Conservation (phyloP, 2,113 vertebrate genomes). For the Mus spicilegus region DNA sequence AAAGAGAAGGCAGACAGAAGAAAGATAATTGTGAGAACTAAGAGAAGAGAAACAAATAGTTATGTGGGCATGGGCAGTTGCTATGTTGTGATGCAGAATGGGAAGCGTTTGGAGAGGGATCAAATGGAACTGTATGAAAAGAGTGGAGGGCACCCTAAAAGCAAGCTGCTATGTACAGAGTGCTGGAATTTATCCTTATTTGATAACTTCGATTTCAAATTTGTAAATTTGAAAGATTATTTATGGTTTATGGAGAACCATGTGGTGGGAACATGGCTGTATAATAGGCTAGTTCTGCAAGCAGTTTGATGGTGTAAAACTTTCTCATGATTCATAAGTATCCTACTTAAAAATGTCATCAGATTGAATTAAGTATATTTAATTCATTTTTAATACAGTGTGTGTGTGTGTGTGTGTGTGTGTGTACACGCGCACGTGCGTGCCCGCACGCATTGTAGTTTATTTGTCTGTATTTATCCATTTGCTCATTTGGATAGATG, state of each 20-base stretch:
- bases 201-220: neutral
- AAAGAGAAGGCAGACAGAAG: neutral
- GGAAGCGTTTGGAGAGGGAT: neutral
- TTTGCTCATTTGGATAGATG: neutral
- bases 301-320: slow-evolving; percentile 39
- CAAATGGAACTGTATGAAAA: neutral
- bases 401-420: neutral
- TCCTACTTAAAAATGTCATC: slow-evolving; percentile 50
- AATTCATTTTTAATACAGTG: slow-evolving; percentile 22
- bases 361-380: slow-evolving; percentile 58
- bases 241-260: slow-evolving; percentile 34
- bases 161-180: neutral
- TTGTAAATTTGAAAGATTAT: slow-evolving; percentile 53
- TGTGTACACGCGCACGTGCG: too few species aligned
- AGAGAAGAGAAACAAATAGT: neutral
- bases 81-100: neutral
- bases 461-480: neutral
- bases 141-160: neutral
- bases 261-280: neutral
- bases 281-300: neutral
- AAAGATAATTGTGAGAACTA: slow-evolving; percentile 35
- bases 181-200: neutral
- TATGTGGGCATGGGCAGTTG: neutral
- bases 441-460: neutral
- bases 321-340: slow-evolving; percentile 52